phyloP scores from a whole-genome alignment of 1,140 invertebrate genomes.

The Saxidomus purpurata region DNA sequence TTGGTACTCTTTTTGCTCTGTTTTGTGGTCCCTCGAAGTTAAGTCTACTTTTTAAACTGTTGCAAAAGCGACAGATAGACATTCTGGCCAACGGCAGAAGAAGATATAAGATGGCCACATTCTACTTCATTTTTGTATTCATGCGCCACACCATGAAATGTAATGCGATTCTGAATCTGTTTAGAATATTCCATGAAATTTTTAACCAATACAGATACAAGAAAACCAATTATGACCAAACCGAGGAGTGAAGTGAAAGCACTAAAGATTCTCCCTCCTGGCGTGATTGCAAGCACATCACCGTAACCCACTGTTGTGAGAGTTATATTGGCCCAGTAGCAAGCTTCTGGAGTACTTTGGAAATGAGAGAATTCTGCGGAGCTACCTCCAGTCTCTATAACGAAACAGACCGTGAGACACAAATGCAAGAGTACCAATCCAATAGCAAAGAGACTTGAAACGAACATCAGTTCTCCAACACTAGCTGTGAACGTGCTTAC shows the following conservation, averaged over 20 bases:
- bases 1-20: too few relatives aligned
- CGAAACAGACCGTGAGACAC: slow-evolving; percentile 94
- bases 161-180: too few relatives aligned
- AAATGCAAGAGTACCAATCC: slow-evolving; percentile 99
- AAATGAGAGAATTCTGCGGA: slow-evolving; percentile 43
- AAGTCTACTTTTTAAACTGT: too few relatives aligned
- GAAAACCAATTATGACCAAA: slow-evolving; percentile 99
- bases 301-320: slow-evolving; percentile 99
- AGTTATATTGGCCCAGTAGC: slow-evolving; percentile 96
- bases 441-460: slow-evolving; percentile 99
- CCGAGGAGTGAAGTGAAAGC: slow-evolving; percentile 96
- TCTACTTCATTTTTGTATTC: too few relatives aligned
- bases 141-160: too few relatives aligned
- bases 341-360: slow-evolving; percentile 96
- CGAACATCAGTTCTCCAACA: slow-evolving; percentile 98
- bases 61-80: too few relatives aligned
- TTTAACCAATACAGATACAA: slow-evolving; percentile 90
- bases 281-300: slow-evolving; percentile 91
- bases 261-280: slow-evolving; percentile 83
- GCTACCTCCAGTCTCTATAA: slow-evolving; percentile 77
- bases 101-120: too few relatives aligned
- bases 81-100: too few relatives aligned
- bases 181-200: slow-evolving; percentile 92
- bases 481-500: slow-evolving; percentile 99
- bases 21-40: too few relatives aligned